phyloP scores from a whole-genome alignment of 2,797 vertebrate species.

The Coccyzus lansbergi region DNA sequence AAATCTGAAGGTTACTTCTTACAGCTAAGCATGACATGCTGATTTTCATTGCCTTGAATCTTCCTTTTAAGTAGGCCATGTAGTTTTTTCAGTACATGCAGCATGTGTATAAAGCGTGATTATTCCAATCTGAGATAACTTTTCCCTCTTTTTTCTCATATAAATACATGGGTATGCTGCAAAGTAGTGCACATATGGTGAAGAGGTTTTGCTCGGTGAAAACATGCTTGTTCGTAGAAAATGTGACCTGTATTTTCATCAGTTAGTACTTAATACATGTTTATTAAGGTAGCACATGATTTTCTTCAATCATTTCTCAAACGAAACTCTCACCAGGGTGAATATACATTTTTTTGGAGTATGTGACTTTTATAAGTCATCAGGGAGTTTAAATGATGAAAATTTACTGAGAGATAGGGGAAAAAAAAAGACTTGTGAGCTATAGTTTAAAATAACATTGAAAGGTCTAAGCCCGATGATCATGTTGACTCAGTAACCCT shows the following conservation, averaged over 20 bases:
- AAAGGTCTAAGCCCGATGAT: neutral
- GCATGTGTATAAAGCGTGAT: neutral
- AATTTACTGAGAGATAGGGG: neutral
- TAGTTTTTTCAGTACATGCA: neutral
- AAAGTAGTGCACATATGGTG: neutral
- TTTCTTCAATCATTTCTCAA: neutral
- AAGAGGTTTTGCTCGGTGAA: neutral
- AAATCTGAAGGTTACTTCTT: neutral
- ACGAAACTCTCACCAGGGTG: neutral
- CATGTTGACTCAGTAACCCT: neutral
- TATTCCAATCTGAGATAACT: neutral
- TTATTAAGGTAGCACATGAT: neutral
- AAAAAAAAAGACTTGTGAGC: neutral
- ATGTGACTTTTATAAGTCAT: neutral
- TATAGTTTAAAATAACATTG: neutral
- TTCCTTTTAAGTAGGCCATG: neutral
- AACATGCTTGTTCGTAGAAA: neutral
- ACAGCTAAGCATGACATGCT: neutral
- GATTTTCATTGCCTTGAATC: neutral
- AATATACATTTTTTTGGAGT: neutral
- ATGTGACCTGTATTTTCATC: neutral
- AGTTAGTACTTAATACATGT: neutral
- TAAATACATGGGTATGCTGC: rapidly evolving
- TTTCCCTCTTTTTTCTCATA: neutral
- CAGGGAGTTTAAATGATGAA: neutral